Base-by-base conservation (phyloP, 1,140 invertebrate species). In the Apis dorsata region DNA sequence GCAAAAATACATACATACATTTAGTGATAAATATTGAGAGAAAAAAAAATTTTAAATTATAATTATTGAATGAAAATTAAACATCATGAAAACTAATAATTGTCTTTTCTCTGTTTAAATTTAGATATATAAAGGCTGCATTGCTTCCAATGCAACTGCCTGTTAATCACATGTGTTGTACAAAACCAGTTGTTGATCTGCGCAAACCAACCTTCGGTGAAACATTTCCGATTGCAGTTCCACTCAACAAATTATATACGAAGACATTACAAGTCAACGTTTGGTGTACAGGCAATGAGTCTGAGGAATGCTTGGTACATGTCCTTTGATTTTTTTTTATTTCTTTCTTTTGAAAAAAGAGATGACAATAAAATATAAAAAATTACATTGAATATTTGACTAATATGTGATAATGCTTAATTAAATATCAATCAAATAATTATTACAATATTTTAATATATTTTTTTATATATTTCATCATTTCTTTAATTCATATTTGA, bases 241-340 rank as follows among this genome's bases (percentile, higher is more conserved):
- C 96, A 79, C 94, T 97, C 62, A 96, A 95, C 88, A 97, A 97
- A 91, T 94, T 98, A 49, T 96, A 95, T 88, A 96, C 96, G 55
- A 98, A 98, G 94, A 99, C 98, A 24, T 92, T 99, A 76, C 98
- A 99, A 94, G 96, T 99, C 66, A 98, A 98, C 90, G 96, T 98
- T 49, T 98, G 97, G 95, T 96, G 95, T 87, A 95, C 95, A 87
- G 94, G 93, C 69, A 94, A 94, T 49, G 95, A 95, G 88, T 95
- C 96, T 91, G 96, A 97, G 90, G 97, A 97, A 93, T 98, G 97
- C 94, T 95, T 98, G 95, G 97, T 98, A 94, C 95, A 95, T 95
- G 21, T 34, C 21, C 49, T 57, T 19, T 13, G 19, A n/a, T 69
- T 59, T 24, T 28, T 71, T 21, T 11, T 62, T 62, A 21, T 57